Evolutionary conservation across 2,113 vertebrate species (phyloP).

Genomic region (Pyrgilauda ruficollis): DNA sequence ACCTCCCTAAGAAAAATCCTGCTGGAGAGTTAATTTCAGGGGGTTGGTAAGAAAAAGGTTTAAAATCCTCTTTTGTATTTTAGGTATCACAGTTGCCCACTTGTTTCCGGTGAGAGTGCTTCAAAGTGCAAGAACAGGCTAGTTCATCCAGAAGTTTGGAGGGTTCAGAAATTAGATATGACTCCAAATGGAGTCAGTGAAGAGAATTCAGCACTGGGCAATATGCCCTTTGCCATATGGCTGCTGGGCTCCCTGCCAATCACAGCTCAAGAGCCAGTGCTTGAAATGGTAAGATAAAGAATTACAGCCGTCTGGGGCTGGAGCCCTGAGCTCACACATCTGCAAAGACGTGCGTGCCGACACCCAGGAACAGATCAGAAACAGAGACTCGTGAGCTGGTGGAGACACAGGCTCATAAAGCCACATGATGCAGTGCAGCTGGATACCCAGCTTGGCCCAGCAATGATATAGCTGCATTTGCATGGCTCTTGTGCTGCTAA

Average conservation of each 20-base stretch:
- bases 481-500: neutral
- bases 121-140: neutral
- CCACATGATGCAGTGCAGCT: conserved; percentile 38
- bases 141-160: neutral
- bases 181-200: neutral
- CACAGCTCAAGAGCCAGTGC: neutral
- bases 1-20: neutral
- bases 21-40: neutral
- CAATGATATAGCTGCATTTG: neutral
- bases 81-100: neutral
- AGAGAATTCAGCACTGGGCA: neutral
- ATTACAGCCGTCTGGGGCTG: neutral
- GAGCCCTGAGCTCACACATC: neutral
- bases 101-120: neutral
- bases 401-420: conserved; percentile 25
- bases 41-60: neutral
- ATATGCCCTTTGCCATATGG: neutral
- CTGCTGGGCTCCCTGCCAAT: neutral
- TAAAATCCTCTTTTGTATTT: neutral
- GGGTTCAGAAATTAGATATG: neutral
- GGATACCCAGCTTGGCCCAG: conserved; percentile 15
- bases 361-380: conserved; percentile 10
- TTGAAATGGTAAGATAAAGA: neutral
- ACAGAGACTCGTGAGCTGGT: conserved; percentile 11
- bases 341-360: neutral